A percentile compares a stretch with the other conserved stretches of the same genome.
phyloP scores from a whole-genome alignment of 2,113 vertebrate genomes.

The Ailurus styani region DNA sequence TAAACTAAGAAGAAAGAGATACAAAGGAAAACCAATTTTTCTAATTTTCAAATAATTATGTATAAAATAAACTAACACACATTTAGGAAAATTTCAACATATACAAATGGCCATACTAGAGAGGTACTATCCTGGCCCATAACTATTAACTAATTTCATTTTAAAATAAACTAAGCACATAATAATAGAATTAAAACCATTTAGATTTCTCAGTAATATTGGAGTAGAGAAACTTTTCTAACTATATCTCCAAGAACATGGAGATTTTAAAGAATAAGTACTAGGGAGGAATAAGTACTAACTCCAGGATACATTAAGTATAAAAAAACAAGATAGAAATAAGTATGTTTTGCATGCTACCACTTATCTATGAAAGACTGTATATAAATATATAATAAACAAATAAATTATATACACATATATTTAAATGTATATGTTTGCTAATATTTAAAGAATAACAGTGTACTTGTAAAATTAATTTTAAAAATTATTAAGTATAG shows the following conservation, averaged over 20 bases:
- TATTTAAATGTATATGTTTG: neutral
- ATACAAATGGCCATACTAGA: constrained; percentile 64
- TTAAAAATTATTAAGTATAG: neutral
- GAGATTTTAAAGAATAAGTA: neutral
- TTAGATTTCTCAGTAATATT: neutral
- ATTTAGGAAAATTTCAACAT: constrained; percentile 68
- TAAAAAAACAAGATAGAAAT: neutral
- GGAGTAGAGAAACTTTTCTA: neutral
- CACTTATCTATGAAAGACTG: neutral
- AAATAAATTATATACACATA: neutral
- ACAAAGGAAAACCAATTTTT: constrained; percentile 73
- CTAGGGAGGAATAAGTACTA: neutral
- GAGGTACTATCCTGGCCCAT: neutral
- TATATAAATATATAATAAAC: neutral
- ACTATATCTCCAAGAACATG: neutral
- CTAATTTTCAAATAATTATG: constrained; percentile 79
- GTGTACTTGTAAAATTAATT: neutral
- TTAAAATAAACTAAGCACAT: constrained; percentile 21
- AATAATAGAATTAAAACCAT: constrained; percentile 23
- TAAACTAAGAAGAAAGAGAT: constrained; percentile 80
- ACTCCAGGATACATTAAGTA: neutral
- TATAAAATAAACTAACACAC: constrained; percentile 74
- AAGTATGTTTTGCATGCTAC: neutral
- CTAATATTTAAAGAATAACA: neutral
- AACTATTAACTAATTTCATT: constrained; percentile 27